Evolutionary conservation across 2,797 vertebrate species (phyloP).

Genomic region (Galagoides demidoff): DNA sequence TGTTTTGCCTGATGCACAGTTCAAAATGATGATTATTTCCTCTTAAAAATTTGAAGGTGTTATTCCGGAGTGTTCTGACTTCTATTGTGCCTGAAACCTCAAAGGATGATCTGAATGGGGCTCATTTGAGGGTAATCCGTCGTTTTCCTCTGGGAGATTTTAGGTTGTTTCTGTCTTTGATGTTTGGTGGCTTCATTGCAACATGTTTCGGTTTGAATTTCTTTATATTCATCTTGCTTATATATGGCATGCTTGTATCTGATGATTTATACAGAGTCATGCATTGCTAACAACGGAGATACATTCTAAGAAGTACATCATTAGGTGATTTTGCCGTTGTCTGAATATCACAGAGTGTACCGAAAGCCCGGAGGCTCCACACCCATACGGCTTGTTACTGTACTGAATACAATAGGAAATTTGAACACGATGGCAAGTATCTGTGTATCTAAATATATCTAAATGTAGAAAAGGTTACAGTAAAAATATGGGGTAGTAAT

Average conservation of each 20-base stretch:
- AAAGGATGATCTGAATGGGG: background rate
- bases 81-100: background rate
- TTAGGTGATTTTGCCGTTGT: background rate
- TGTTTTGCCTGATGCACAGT: background rate
- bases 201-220: background rate
- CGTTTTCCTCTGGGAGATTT: background rate
- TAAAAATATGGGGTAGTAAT: background rate
- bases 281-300: background rate
- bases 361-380: background rate
- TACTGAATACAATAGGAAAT: background rate
- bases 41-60: background rate
- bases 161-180: background rate
- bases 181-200: background rate
- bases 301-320: background rate
- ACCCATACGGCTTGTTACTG: background rate
- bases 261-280: background rate
- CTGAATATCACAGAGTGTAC: background rate
- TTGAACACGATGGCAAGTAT: background rate
- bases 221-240: background rate
- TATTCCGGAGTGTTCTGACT: background rate
- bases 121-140: background rate
- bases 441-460: background rate
- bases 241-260: background rate
- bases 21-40: background rate
- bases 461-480: background rate